Base-by-base conservation (phyloP, 2,113 vertebrate genomes). In the Drymodes brunneopygia region DNA sequence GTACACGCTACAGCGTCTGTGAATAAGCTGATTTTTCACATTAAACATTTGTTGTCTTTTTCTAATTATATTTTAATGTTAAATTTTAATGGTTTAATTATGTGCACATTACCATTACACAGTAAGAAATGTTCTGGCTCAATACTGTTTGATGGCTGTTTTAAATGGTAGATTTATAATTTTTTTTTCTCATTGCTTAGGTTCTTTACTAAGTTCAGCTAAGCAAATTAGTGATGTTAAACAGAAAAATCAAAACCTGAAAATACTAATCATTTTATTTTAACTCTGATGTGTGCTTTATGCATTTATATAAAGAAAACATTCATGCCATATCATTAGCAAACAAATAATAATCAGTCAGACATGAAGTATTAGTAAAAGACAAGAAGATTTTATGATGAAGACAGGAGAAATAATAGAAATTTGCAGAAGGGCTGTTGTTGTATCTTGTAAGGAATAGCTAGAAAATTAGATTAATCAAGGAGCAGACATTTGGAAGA, bases 391-490 rank as follows among this genome's bases (percentile, higher is more conserved):
- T 98, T 98, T 98, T 98, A 95, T 97, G 97, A 98, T 98, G 98
- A 99, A 99, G 99, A 99, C 99, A 99, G 99, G 98, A 98, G 98
- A 99, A 99, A 99, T 99, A 99, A 99, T 99, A 99, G 99, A 99
- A 99, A 99, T 99, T 98, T 99, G 99, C 98, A 98, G 98, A 98
- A 98, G 98, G 98, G 98, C 98, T 99, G 98, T 98, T 99, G 99
- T 99, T 99, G 98, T 98, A 98, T 99, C 99, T 99, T 99, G 98
- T 99, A 99, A 98, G 98, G 98, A 99, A 99, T 99, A 99, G 98
- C 99, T 99, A 98, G 99, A 98, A 99, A 99, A 99, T 99, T 99
- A 99, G 99, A 99, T 99, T 99, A 99, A 99, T 99, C 99, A 99
- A 98, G 97, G 97, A 98, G 97, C 98, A 99, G 99, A 99, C 99